Evolutionary conservation across 2,797 vertebrate species (phyloP).

Genomic region (Tympanoctomys barrerae): DNA sequence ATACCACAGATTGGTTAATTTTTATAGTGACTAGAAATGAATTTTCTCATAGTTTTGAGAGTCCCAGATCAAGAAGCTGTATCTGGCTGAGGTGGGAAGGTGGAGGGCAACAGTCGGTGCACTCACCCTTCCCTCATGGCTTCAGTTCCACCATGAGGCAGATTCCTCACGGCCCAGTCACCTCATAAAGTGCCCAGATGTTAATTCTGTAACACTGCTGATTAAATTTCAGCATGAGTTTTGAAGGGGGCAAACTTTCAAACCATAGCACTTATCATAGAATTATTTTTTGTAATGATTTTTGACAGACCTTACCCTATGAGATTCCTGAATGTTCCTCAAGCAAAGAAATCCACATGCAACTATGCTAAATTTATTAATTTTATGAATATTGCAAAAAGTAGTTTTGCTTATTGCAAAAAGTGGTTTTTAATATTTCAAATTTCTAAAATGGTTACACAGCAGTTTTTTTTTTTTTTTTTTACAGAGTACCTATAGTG

Average conservation of each 20-base stretch:
- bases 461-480: too few species aligned
- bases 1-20: neutral
- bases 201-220: neutral
- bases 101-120: neutral
- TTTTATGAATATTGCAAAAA: neutral
- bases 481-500: neutral
- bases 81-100: neutral
- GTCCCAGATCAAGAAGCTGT: neutral
- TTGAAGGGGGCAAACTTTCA: neutral
- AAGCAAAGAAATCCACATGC: neutral
- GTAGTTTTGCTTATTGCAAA: neutral
- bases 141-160: neutral
- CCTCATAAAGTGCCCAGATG: neutral
- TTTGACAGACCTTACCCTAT: conserved; percentile 7
- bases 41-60: neutral
- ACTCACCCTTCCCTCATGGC: neutral
- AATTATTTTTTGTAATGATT: conserved; percentile 30
- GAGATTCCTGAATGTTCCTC: conserved; percentile 1
- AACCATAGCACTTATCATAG: neutral
- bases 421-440: conserved; percentile 48
- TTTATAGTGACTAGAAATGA: neutral
- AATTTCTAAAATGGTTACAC: conserved; percentile 17
- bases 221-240: neutral
- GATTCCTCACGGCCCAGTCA: neutral
- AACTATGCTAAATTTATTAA: neutral